A percentile compares a stretch with the other conserved stretches of the same genome.
phyloP scores from a whole-genome alignment of 2,888 invertebrate genomes.

The Pterobdella sp. region DNA sequence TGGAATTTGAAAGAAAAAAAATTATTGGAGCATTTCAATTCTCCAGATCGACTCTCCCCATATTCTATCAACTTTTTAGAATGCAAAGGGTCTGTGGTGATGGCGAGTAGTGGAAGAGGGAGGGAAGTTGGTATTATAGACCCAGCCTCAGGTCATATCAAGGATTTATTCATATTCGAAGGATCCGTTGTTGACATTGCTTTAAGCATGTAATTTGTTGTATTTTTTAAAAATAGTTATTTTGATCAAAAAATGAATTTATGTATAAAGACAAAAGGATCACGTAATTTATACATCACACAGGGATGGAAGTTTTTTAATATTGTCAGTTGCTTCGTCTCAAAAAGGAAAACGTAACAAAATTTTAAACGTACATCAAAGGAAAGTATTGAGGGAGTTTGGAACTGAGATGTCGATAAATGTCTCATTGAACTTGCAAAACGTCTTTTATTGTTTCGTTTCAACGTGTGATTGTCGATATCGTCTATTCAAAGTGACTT shows the following conservation, averaged over 20 bases:
- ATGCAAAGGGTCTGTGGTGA: slow-evolving; percentile 40
- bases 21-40: slow-evolving; percentile 41
- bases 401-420: slow-evolving; percentile 44
- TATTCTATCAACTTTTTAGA: slow-evolving; percentile 42
- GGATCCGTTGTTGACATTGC: slow-evolving; percentile 37
- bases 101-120: slow-evolving; percentile 43
- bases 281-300: background rate
- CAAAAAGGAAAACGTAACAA: slow-evolving; percentile 42
- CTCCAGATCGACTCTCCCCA: slow-evolving; percentile 45
- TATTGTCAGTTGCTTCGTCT: slow-evolving; percentile 42
- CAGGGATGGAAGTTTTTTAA: slow-evolving; percentile 42
- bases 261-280: background rate
- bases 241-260: background rate
- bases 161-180: slow-evolving; percentile 48
- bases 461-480: background rate
- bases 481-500: slow-evolving; percentile 22
- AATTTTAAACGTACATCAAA: slow-evolving; percentile 46
- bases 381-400: slow-evolving; percentile 45
- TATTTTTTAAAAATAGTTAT: background rate
- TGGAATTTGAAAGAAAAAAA: slow-evolving; percentile 45
- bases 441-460: slow-evolving; percentile 37
- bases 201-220: slow-evolving; percentile 11
- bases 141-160: slow-evolving; percentile 45
- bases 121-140: slow-evolving; percentile 49
- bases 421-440: slow-evolving; percentile 35